Evolutionary conservation across 2,113 vertebrate species (phyloP).

Genomic region (Eptesicus fuscus): DNA sequence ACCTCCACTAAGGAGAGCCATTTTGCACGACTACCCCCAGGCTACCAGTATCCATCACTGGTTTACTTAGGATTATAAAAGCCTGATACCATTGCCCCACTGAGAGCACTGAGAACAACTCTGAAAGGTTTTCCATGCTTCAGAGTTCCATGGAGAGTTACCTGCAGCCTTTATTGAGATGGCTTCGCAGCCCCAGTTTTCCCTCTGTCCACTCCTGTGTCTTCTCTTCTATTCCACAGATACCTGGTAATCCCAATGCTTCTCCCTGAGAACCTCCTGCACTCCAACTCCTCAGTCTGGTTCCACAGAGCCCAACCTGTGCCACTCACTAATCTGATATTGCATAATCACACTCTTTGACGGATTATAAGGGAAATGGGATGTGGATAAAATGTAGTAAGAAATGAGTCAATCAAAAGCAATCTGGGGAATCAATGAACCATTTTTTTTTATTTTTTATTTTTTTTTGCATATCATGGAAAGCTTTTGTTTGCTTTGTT

Average conservation of each 20-base stretch:
- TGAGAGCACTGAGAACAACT: not conserved
- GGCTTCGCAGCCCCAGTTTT: fast-evolving
- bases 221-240: not conserved
- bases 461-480: not conserved
- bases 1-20: not conserved
- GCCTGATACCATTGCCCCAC: not conserved
- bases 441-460: too few species aligned
- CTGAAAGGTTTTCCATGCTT: not conserved
- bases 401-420: not conserved
- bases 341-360: not conserved
- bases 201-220: not conserved
- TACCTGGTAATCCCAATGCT: not conserved
- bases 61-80: not conserved
- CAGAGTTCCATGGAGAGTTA: not conserved
- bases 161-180: fast-evolving
- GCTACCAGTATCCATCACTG: not conserved
- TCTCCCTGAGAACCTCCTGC: not conserved
- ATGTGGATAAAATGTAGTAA: not conserved
- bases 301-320: not conserved
- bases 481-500: not conserved
- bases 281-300: not conserved
- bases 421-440: not conserved
- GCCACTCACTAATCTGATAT: not conserved
- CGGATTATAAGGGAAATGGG: not conserved
- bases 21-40: not conserved